phyloP scores from a whole-genome alignment of 2,888 invertebrate genomes.

The Heliconius hortense region DNA sequence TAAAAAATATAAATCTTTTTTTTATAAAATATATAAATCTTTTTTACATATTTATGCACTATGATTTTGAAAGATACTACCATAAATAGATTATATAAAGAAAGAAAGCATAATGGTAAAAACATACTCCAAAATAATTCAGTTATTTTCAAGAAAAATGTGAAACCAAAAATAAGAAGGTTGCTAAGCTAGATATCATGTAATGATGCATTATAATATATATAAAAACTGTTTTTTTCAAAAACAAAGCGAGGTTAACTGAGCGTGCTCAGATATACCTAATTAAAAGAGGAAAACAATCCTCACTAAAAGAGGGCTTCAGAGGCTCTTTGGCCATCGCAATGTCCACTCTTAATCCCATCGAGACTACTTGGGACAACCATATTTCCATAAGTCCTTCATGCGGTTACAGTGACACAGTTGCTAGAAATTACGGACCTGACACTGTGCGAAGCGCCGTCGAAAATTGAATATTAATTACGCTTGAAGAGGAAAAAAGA shows the following conservation, averaged over 20 bases:
- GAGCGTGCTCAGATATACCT: neutral
- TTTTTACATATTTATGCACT: too few species aligned
- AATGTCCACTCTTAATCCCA: constrained; percentile 4
- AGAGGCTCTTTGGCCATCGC: neutral
- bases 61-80: too few species aligned
- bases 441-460: neutral
- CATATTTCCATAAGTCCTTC: constrained; percentile 17
- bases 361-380: constrained; percentile 5
- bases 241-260: neutral
- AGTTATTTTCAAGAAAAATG: neutral
- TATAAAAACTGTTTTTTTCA: neutral
- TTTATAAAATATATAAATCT: too few species aligned
- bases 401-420: constrained; percentile 13
- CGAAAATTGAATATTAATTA: constrained; percentile 1
- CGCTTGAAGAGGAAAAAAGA: neutral
- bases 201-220: neutral
- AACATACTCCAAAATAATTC: too few species aligned
- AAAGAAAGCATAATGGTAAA: too few species aligned
- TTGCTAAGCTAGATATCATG: neutral
- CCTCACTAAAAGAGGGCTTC: neutral
- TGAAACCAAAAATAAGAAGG: neutral
- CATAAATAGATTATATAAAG: too few species aligned
- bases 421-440: neutral
- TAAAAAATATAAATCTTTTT: too few species aligned
- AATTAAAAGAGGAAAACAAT: constrained; percentile 1